Base-by-base conservation (phyloP, 2,888 invertebrate genomes). In the Calameuta pallipes region DNA sequence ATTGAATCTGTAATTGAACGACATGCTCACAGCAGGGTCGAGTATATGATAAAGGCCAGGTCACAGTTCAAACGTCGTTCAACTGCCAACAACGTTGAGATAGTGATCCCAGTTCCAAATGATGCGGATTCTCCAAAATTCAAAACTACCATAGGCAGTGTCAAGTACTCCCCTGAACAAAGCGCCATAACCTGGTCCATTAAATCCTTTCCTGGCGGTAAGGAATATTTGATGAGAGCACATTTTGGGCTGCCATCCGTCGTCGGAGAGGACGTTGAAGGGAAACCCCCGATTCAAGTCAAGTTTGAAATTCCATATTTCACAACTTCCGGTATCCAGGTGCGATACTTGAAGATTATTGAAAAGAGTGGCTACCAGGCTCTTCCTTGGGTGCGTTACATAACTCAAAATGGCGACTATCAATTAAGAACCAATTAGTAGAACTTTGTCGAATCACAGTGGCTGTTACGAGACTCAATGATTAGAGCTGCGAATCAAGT, bases 301-400 rank as follows among this genome's bases (percentile, higher is more conserved):
- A 98, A 98, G 92, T 99, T 99, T 93, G 99, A 99, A 93, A 99
- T 99, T 87, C 99, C 99, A 0, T 99, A 99, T 90, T 99, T 99
- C 89, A 99, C 99, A 0, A 99, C 99, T 56, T 98, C 98, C 36
- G 99, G 99, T 68, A 99, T 99, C 87, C 99, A 99, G 94, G 96
- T 97, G 9, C 94, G 98, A 78, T 98, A 99, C 90, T 93, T 99
- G 90, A 99, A 99, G 92, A 99, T 99, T 87, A 99, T 99, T 87
- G 99, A 99, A 90, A 99, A 99, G 92, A 98, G 98, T 92, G 99
- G 99, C 0, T 99, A 99, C 92, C 99, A 99, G 92, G 99, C 99
- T 0, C 91, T 99, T 82, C 99, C 99, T 0, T 99, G 99, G 99
- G 99, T 99, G 9, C 94, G 99, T n/a, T 99, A 99, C 91, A 99